Evolutionary conservation across 2,113 vertebrate species (phyloP), one percentile per base, ranked within the genome.

Genomic region (Nibea albiflora): DNA sequence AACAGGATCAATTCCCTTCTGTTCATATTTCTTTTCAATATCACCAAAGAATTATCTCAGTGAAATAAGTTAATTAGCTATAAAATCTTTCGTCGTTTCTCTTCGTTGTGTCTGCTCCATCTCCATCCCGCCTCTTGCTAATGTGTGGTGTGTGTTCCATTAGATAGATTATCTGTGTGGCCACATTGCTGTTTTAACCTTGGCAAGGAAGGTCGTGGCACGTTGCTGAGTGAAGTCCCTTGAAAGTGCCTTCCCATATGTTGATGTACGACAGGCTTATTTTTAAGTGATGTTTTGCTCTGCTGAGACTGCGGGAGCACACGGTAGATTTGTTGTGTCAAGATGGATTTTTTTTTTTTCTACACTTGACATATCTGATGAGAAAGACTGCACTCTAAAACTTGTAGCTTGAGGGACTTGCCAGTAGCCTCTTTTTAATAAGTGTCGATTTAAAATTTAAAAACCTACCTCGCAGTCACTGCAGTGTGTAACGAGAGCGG

Each of bases 241-340:
- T 88, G 80, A 88, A 92, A 90, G 85, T 87, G 46, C 67, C 68
- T 73, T 85, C 80, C 66, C 77, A 80, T 86, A 84, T 89, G 81
- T 91, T 92, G 89, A 92, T 89, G 56, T 83, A 91, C 42, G 70
- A 81, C 87, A 77, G 85, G 75, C 74, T 89, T 87, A 73, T 89
- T 87, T 94, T 93, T 83, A 91, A 89, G 90, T 88, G 85, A 94
- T 92, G 85, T 73, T 79, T 87, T 72, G 77, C 87, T 85, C 92
- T 89, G 78, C 76, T 70, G 85, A 90, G 92, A 87, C 82, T 62
- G 44, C 65, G 35, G 73, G 20, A 78, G 74, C 63, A 76, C 89
- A 66, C 66, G 26, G 75, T 63, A 64, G 63, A 76, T 84, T 68
- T 84, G 70, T 80, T 47, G 58, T 90, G 86, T 91, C 88, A 65